Evolutionary conservation across 2,113 vertebrate genomes (phyloP), one percentile per base, ranked within the genome.

Genomic region (Perognathus longimembris): DNA sequence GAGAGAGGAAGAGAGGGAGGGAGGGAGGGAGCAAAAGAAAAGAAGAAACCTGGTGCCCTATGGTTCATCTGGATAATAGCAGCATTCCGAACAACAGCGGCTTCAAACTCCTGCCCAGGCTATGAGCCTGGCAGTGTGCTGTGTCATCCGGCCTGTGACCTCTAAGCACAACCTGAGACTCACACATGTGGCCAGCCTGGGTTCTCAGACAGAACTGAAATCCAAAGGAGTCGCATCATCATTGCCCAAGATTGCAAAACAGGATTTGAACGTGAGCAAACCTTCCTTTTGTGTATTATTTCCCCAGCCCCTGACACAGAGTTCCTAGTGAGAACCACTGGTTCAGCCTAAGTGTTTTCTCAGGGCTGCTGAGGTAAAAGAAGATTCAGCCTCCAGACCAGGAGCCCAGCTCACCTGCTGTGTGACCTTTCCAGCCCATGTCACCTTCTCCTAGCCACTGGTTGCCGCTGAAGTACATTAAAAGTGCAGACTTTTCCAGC

Each of bases 141-240:
- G 12, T 1, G 45, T 12, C 45, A 45, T 45, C 45, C 9, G 45
- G 9, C 45, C 12, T 45, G 45, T 45, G 9, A 45, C 9, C 45
- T 45, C 45, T 12, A 45, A 8, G 12, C 45, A 45, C 45, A 45
- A 45, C 9, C 45, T 20, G 38, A 50, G 30, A 34, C 2, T 0
- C 18, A 20, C 3, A 8, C 0, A 0, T 7, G 24, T 20, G 7
- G 0, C 1, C 11, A 11, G 34, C 5, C 38, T 21, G 21, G 42
- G 30, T 76, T 86, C 69, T 85, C 22, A 2, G 8, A 57, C 3
- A 3, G 67, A 40, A 57, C 15, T 32, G 26, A 89, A 34, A 80
- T 77, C 36, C 24, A 21, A 36, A 69, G 61, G 82, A 50, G 30
- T 92, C 22, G 30, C 1, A 7, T 8, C 3, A 0, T 6, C 28